These are phyloP conservation scores for Phylloscopus trochilus DNA, from an alignment of 2,113 vertebrate species.

Conservation along the genomic window DNA sequence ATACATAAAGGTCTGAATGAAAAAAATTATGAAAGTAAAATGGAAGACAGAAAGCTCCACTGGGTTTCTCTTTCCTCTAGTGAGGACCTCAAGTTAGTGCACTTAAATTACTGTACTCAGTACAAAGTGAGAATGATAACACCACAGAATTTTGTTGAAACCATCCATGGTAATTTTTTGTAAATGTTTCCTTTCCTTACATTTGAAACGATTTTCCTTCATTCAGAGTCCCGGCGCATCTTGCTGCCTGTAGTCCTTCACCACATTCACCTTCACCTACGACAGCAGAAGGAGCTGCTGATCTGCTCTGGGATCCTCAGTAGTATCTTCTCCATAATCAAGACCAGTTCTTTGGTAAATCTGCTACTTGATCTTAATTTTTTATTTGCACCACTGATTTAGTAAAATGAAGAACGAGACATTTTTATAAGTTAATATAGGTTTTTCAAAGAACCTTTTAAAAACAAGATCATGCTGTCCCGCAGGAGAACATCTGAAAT, in stretches of 20 bases:
- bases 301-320: constrained; percentile 97
- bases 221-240: constrained; percentile 91
- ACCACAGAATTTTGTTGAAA: neutral
- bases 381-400: neutral
- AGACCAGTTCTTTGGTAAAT: constrained; percentile 81
- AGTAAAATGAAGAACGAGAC: neutral
- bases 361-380: neutral
- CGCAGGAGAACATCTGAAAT: constrained; percentile 22
- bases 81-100: neutral
- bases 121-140: neutral
- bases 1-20: neutral
- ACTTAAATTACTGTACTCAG: neutral
- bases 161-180: neutral
- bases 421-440: neutral
- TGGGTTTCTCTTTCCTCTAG: neutral
- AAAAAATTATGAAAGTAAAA: neutral
- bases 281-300: constrained; percentile 96
- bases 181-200: neutral
- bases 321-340: constrained; percentile 97
- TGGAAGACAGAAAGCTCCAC: neutral
- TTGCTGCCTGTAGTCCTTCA: constrained; percentile 95
- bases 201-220: constrained; percentile 3
- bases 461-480: neutral
- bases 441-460: neutral
- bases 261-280: constrained; percentile 95